Evolutionary conservation across 2,113 vertebrate species (phyloP).

Genomic region (Prunella fulvescens): DNA sequence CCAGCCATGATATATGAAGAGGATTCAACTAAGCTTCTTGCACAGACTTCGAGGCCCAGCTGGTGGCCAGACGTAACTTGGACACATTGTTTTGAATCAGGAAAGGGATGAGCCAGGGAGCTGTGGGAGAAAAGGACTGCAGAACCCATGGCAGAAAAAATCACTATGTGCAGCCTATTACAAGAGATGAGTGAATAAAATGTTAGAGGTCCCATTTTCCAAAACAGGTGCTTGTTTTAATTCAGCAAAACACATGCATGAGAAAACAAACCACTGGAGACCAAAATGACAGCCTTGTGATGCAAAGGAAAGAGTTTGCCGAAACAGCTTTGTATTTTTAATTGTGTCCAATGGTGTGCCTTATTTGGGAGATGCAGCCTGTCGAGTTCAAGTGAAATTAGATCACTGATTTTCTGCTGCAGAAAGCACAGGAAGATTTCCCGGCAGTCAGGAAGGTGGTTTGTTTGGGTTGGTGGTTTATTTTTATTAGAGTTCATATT

Average conservation of each 20-base stretch:
- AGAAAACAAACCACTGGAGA: background rate
- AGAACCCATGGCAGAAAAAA: background rate
- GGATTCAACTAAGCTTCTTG: conserved; percentile 25
- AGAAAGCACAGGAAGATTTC: conserved; percentile 14
- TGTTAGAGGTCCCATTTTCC: background rate
- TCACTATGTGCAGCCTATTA: background rate
- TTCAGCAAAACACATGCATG: background rate
- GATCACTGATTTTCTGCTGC: conserved; percentile 29
- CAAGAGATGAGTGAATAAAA: background rate
- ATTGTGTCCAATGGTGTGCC: background rate
- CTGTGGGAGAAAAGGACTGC: background rate
- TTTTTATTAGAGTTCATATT: background rate
- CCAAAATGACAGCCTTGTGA: background rate
- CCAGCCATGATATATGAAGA: conserved; percentile 16
- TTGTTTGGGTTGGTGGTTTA: background rate
- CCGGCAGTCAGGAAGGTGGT: background rate
- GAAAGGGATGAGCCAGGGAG: background rate
- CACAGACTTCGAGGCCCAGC: background rate
- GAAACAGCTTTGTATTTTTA: background rate
- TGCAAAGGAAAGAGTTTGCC: background rate
- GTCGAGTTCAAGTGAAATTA: conserved; percentile 22
- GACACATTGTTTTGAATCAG: background rate
- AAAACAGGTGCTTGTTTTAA: conserved; percentile 13
- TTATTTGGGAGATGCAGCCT: conserved; percentile 4
- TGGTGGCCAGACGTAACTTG: conserved; percentile 34